Evolutionary conservation across 2,113 vertebrate species (phyloP).

Genomic region (Chionomys nivalis): DNA sequence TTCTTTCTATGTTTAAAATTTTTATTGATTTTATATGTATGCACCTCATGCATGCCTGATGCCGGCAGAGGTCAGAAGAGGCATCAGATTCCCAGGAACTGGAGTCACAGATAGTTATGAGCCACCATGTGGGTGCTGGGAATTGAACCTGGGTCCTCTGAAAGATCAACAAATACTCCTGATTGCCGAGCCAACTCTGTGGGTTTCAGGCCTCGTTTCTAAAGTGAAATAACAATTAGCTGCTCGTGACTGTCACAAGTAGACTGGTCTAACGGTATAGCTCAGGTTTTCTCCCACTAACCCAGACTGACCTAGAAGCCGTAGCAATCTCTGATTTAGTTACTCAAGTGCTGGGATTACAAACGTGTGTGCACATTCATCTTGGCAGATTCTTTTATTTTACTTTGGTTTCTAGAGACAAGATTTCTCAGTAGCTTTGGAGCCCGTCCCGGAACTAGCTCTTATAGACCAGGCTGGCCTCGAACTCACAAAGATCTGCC

Average conservation of each 20-base stretch:
- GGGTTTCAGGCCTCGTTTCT: neutral
- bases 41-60: neutral
- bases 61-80: neutral
- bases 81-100: neutral
- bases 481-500: no score
- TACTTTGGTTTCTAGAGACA: no score
- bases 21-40: neutral
- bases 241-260: neutral
- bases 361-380: neutral
- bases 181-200: neutral
- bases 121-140: neutral
- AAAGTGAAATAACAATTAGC: neutral
- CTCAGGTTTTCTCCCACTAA: neutral
- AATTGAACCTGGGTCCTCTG: neutral
- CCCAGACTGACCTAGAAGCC: neutral
- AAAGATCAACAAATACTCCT: neutral
- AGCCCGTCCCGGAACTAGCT: no score
- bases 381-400: neutral
- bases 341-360: neutral
- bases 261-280: neutral
- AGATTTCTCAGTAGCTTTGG: no score
- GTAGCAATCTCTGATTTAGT: neutral
- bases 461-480: no score
- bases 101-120: neutral
- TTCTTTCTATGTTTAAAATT: neutral